These are phyloP conservation scores for Perithous albicinctus DNA, from an alignment of 2,888 invertebrate genomes.

Conservation along the genomic window DNA sequence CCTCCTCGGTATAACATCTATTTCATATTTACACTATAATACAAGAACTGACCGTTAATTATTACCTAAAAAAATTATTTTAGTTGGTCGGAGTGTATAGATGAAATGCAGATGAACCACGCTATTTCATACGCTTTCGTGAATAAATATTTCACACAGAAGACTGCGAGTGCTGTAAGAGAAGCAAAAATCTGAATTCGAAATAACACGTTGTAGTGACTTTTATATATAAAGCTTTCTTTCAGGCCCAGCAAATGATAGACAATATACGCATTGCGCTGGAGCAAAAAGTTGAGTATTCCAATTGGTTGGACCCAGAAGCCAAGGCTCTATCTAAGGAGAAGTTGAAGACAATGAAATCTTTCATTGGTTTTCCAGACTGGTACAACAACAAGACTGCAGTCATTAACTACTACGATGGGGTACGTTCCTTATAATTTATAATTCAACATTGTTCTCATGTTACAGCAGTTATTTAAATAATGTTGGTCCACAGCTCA, in stretches of 20 bases:
- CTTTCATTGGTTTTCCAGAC: conserved; percentile 87
- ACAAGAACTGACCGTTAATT: neutral
- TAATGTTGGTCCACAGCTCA: neutral
- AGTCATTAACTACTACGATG: conserved; percentile 85
- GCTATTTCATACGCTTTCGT: conserved; percentile 59
- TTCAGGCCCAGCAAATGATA: conserved; percentile 85
- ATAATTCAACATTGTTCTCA: too few relatives aligned
- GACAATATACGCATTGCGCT: conserved; percentile 85
- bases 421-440: too few relatives aligned
- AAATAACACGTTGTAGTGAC: neutral
- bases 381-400: conserved; percentile 85
- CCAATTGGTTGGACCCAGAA: conserved; percentile 87
- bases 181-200: neutral
- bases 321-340: conserved; percentile 85
- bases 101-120: conserved; percentile 57
- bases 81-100: conserved; percentile 61
- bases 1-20: conserved; percentile 53
- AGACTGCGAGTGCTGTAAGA: conserved; percentile 51
- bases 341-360: conserved; percentile 85
- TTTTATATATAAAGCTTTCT: neutral
- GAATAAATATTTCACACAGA: conserved; percentile 53
- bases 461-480: too few relatives aligned
- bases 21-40: neutral
- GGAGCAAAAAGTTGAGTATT: conserved; percentile 84
- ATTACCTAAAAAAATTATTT: neutral